Evolutionary conservation across 2,888 invertebrate species (phyloP), one percentile per base, ranked within the genome.

Genomic region (Drosophila ochracea): DNA sequence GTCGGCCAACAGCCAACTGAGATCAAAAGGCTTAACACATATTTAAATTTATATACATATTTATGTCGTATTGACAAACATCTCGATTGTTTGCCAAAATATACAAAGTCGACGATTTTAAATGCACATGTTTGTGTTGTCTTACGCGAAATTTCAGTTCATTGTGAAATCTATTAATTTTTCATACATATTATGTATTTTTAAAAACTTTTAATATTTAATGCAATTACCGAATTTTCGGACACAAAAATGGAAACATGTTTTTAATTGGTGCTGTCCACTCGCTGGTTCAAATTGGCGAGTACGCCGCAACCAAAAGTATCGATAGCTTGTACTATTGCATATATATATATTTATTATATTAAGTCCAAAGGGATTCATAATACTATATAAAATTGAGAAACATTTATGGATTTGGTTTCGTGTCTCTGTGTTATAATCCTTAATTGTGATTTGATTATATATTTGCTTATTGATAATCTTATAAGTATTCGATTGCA

Each of bases 261-360:
- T 70, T 76, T 76, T 66, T 49, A 47, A 58, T 59, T 54, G 37
- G 63, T 16, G 43, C 76, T 75, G 76, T n/a, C 73, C 64, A 75
- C 75, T 65, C 35, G 58, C 52, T 70, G 49, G 13, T 43, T 58
- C 35, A 7, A 21, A 30, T 37, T 33, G 5, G 10, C 5, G 28
- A 21, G 16, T 21, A 31, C 35, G 30, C 19, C 31, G 19, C 2
- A n/a, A 21, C 21, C 4, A 21, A 16, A 13, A 1, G 21, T 65
- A 70, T 70, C 76, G 75, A 70, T 76, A 33, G 0, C 21, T 3
- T 37, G 11, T 4, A 19, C 28, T 2, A 16, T 6, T 10, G 4
- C 4, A 30, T 21, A 5, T 16, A 10, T 39, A 13, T 1, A 43
- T 21, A 21, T 43, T 16, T 25, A 25, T 25, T 25, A 47, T 47